Percentiles rank a stretch among this genome's conserved stretches.
Conservation (phyloP, 1,140 invertebrate species). For the Leguminivora glycinivorella region DNA sequence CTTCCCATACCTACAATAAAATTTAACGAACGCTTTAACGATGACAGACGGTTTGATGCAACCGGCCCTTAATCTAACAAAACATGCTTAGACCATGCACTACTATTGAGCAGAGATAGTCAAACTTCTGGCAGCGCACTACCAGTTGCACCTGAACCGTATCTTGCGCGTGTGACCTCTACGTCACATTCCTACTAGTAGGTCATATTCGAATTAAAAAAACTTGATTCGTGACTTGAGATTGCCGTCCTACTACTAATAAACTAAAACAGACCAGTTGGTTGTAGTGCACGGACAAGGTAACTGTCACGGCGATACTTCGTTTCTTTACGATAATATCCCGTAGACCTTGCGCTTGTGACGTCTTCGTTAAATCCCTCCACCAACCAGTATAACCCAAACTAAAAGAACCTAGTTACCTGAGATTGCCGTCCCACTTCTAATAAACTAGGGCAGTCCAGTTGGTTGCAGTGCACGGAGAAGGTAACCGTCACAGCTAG, state of each 20-base stretch:
- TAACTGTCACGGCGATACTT: conserved; percentile 45
- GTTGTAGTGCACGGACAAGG: conserved; percentile 49
- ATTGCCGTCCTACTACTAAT: conserved; percentile 53
- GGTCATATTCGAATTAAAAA: background rate
- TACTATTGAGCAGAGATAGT: background rate
- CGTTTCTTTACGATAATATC: conserved; percentile 59
- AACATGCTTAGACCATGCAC: too few relatives aligned
- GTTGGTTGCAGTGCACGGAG: conserved; percentile 46
- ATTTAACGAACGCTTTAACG: too few relatives aligned
- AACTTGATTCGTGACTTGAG: conserved; percentile 50
- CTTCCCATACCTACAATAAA: too few relatives aligned
- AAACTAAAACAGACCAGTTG: conserved; percentile 50
- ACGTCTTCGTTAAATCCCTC: conserved; percentile 47
- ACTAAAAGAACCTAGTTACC: conserved; percentile 39
- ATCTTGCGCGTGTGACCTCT: too few relatives aligned
- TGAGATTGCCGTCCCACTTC: conserved; percentile 57
- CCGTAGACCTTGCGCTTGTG: conserved; percentile 52
- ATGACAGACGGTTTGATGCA: too few relatives aligned
- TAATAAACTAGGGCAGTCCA: conserved; percentile 50
- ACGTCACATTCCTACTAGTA: too few relatives aligned
- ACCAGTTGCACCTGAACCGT: too few relatives aligned
- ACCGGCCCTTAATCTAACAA: too few relatives aligned
- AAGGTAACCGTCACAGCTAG: conserved; percentile 50
- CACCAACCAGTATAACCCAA: background rate
- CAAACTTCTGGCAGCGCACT: background rate